Base-by-base conservation (phyloP, 2,888 invertebrate genomes). In the Eristalis arbustorum region DNA sequence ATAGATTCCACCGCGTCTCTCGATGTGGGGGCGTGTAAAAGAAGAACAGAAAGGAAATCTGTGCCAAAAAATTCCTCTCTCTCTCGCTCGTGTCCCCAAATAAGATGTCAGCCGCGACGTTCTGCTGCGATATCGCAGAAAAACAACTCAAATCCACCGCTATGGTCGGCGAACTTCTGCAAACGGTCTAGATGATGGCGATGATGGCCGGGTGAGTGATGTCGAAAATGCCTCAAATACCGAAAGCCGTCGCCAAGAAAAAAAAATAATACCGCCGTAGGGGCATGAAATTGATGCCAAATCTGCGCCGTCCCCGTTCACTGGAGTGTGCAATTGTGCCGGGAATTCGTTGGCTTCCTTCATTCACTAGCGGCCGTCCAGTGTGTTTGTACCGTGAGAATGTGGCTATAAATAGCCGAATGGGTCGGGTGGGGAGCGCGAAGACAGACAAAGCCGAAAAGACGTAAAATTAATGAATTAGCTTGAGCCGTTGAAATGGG, bases 401-500 rank as follows among this genome's bases (percentile, higher is more conserved):
- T 18, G 18, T 18, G n/a, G 2, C 49, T 49, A 49, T 49, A 18
- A 49, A 49, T 49, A 49, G 49, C 18, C 1, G 18, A 49, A 5
- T 49, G n/a, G 8, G 49, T 5, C 5, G n/a, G n/a, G 49, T 18
- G 49, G 49, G 40, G 34, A 18, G 49, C 49, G 49, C 49, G 57
- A 28, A 57, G n/a, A 22, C 37, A 14, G 3, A 3, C 49, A 28
- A 57, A 64, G 18, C 23, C 22, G 67, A 10, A 57, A 59, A 67
- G 31, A 10, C 3, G 25, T 56, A 28, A 25, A 37, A 28, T 34
- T 49, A 56, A 57, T 71, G 63, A 71, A 71, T 78, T 78, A 66
- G 71, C 42, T 18, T 10, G 42, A 72, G 71, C 31, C 64, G 72
- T 59, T 71, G 76, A 77, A 37, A 77, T 56, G 25, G 22, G 78